Evolutionary conservation across 35 echinoderm and acorn worm genomes (phyloP).

Genomic region (Stichopus chloronotus): DNA sequence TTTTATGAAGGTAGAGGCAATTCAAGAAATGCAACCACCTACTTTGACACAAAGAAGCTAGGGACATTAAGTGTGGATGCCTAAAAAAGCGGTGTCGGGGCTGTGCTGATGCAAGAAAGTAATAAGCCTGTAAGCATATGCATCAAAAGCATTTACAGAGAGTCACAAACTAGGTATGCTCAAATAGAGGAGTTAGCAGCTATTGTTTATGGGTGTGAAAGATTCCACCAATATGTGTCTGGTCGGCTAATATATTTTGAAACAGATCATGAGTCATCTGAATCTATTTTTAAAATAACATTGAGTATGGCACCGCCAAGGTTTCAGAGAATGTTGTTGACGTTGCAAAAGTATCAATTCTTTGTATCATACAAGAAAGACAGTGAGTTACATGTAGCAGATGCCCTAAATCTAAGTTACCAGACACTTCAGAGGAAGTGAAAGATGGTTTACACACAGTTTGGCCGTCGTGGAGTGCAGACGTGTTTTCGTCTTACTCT

Average conservation of each 20-base stretch:
- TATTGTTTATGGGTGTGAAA: conserved; percentile 69
- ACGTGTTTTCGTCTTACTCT: too few relatives aligned
- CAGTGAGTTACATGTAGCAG: conserved; percentile 38
- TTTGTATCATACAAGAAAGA: conserved; percentile 20
- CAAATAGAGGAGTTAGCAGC: conserved; percentile 79
- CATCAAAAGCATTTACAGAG: conserved; percentile 60
- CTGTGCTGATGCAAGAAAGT: conserved; percentile 48
- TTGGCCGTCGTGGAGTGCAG: neutral
- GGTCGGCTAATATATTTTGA: conserved; percentile 28
- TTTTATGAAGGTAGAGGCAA: conserved; percentile 56
- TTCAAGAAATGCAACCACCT: conserved; percentile 44
- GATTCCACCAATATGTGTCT: conserved; percentile 72
- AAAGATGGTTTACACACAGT: neutral
- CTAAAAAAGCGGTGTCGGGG: conserved; percentile 32
- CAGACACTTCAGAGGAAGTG: neutral
- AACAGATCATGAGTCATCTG: conserved; percentile 67
- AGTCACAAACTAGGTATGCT: conserved; percentile 58
- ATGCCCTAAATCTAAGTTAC: conserved; percentile 42
- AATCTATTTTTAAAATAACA: conserved; percentile 62
- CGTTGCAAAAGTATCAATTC: conserved; percentile 60
- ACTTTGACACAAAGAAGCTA: conserved; percentile 51
- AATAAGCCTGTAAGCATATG: conserved; percentile 67
- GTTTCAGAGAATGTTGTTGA: conserved; percentile 70
- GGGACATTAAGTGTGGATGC: conserved; percentile 57
- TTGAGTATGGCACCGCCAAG: conserved; percentile 48